Evolutionary conservation across 1,140 invertebrate genomes (phyloP).

Genomic region (Caenorhabditis briggsae): DNA sequence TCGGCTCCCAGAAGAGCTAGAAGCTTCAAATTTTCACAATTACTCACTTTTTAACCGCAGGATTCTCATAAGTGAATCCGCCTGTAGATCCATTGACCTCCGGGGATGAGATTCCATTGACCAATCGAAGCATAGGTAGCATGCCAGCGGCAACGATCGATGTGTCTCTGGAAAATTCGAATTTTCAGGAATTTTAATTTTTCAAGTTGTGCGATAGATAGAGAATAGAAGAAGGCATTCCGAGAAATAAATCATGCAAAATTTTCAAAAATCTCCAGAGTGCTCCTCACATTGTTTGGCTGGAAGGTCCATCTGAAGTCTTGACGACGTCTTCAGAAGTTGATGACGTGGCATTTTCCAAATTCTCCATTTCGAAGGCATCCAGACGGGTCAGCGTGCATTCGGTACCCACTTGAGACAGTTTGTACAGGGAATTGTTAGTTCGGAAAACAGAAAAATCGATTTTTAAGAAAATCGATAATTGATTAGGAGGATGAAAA

Average conservation of each 20-base stretch:
- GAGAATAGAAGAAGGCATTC: not conserved
- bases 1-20: no score
- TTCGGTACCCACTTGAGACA: conserved; percentile 19
- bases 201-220: not conserved
- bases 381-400: not conserved
- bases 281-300: no score
- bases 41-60: conserved; percentile 4
- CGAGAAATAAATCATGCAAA: no score
- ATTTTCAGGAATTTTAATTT: not conserved
- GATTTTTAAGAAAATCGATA: not conserved
- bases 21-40: not conserved
- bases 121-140: conserved; percentile 22
- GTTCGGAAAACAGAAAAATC: not conserved
- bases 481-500: not conserved
- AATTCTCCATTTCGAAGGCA: not conserved
- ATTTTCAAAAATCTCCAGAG: no score
- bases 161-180: conserved; percentile 32
- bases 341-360: not conserved
- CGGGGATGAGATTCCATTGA: conserved; percentile 13
- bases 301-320: not conserved
- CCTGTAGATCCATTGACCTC: not conserved
- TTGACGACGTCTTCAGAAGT: not conserved
- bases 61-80: conserved; percentile 41
- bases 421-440: conserved; percentile 39
- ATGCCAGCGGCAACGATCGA: conserved; percentile 48